A percentile compares a stretch with the other conserved stretches of the same genome.
Conservation (phyloP, 2,113 vertebrate species). For the Hippotragus niger region DNA sequence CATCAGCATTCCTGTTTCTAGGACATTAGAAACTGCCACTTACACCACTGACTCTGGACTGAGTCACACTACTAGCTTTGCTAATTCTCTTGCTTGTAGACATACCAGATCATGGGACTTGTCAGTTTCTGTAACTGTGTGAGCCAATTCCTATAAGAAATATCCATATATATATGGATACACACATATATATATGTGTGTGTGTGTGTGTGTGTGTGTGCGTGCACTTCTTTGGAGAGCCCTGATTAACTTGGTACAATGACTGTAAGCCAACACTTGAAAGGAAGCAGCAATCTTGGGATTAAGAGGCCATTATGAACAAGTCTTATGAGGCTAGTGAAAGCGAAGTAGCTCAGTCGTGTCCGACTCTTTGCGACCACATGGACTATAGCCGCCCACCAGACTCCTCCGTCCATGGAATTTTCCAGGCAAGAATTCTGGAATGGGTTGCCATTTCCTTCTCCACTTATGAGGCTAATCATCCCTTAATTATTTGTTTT, state of each 20-base stretch:
- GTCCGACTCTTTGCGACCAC: too few species aligned
- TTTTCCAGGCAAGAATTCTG: too few species aligned
- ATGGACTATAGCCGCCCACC: too few species aligned
- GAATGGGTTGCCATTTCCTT: too few species aligned
- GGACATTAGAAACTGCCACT: background rate
- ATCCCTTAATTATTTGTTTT: background rate
- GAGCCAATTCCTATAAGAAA: background rate
- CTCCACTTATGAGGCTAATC: background rate
- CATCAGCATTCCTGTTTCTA: background rate
- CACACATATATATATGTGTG: rapidly evolving
- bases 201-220: rapidly evolving
- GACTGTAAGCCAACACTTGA: background rate
- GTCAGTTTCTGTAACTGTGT: background rate
- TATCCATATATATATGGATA: background rate
- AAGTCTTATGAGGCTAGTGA: background rate
- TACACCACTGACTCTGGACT: background rate
- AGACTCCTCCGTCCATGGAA: too few species aligned
- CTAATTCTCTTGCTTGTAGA: background rate
- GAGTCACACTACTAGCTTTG: background rate
- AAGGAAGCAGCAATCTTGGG: background rate
- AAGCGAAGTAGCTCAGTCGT: too few species aligned
- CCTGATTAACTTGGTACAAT: background rate
- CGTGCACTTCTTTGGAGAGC: background rate
- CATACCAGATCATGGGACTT: background rate
- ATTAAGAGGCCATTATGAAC: background rate